A percentile compares a stretch with the other conserved stretches of the same genome.
phyloP scores from a whole-genome alignment of 1,140 invertebrate species.

The Halictus rubicundus region DNA sequence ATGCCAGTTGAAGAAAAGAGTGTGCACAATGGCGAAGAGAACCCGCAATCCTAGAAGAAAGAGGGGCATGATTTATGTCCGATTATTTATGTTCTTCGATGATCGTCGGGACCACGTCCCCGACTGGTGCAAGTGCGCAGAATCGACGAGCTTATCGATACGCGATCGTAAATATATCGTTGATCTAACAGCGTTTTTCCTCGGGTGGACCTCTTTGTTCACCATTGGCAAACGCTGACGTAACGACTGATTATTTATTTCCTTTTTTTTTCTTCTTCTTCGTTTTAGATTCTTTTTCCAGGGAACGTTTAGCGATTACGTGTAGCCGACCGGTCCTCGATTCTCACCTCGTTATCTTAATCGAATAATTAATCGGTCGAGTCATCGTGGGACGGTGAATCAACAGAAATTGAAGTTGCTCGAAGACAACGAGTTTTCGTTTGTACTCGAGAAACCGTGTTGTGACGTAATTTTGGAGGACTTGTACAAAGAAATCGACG shows the following conservation, averaged over 20 bases:
- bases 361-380: conserved; percentile 50
- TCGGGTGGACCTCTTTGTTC: not conserved
- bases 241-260: conserved; percentile 19
- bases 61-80: conserved; percentile 51
- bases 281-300: no score
- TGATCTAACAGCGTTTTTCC: conserved; percentile 30
- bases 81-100: conserved; percentile 53
- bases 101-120: conserved; percentile 24
- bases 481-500: not conserved
- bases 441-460: not conserved
- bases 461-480: not conserved
- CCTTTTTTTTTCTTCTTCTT: no score
- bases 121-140: conserved; percentile 33
- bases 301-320: not conserved
- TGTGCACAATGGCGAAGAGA: not conserved
- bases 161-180: conserved; percentile 54
- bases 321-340: not conserved
- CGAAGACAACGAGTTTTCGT: conserved; percentile 6
- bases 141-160: conserved; percentile 54
- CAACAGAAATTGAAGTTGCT: not conserved
- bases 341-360: conserved; percentile 17
- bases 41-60: conserved; percentile 20
- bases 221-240: conserved; percentile 13
- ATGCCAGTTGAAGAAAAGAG: not conserved
- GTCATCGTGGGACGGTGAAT: conserved; percentile 13